Evolutionary conservation across 2,888 invertebrate genomes (phyloP), one percentile per base, ranked within the genome.

Genomic region (Cinara cedri): DNA sequence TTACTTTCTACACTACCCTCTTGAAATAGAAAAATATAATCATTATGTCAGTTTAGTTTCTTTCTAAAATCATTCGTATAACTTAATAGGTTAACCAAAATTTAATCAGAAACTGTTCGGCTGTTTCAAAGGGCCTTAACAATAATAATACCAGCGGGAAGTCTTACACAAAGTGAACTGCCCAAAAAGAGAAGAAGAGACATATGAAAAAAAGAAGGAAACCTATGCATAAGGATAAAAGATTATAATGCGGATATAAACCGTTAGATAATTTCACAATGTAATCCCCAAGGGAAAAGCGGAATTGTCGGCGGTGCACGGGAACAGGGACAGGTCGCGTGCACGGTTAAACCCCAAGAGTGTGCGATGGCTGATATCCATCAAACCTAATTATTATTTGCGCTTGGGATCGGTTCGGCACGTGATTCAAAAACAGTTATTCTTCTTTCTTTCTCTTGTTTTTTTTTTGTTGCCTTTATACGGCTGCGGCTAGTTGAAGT

Each of bases 321-420:
- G 68, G 51, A 72, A 60, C 65, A 26, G 57, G 68, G 70, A 78
- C 78, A 78, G 70, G 81, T 81, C 81, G 81, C 81, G 81, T 81
- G 81, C 66, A 13, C 66, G 65, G 63, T 51, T 66, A 81, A 81
- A 81, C 72, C 72, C 81, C 81, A 81, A 72, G 74, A 81, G 81
- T 62, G 80, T 54, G 70, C 68, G 78, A 70, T 42, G 80, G 63
- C 72, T 65, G 80, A 80, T 80, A 80, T 63, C 72, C 72, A 80
- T 80, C 80, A 72, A 65, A 80, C 78, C 78, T 78, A 78, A 78
- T 78, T 78, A 78, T 70, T 78, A 78, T 78, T 78, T 70, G 78
- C 60, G 78, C 21, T 60, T 34, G 14, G 68, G 49, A 78, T 78
- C 68, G 78, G 78, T 78, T 78, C 70, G 78, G 70, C 78, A 70